These are phyloP conservation scores for Gymnorhina tibicen DNA, from an alignment of 2,113 vertebrate genomes.

Conservation along the genomic window DNA sequence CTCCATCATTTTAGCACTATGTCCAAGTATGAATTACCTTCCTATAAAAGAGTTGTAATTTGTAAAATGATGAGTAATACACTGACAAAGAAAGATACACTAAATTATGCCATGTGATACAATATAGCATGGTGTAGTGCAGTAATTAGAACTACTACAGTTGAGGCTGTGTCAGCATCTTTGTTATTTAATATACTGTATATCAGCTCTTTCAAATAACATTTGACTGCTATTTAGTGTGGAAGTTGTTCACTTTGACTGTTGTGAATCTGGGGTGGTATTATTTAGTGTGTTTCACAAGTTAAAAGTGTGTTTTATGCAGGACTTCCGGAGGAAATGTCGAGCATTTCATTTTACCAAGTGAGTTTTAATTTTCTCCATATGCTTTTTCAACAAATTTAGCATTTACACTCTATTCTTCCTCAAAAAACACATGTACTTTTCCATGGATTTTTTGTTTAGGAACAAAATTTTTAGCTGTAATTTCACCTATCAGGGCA, in stretches of 20 bases:
- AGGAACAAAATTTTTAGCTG: not conserved
- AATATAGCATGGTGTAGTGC: not conserved
- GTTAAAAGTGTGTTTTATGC: not conserved
- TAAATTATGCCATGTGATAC: slow-evolving; percentile 25
- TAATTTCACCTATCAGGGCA: fast-evolving
- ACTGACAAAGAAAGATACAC: slow-evolving; percentile 41
- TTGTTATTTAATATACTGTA: not conserved
- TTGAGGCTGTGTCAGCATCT: slow-evolving; percentile 16
- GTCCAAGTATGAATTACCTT: slow-evolving; percentile 47
- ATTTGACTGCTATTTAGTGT: not conserved
- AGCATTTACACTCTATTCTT: not conserved
- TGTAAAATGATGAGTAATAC: slow-evolving; percentile 57
- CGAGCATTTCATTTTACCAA: not conserved
- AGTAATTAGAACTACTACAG: not conserved
- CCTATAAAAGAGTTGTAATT: slow-evolving; percentile 55
- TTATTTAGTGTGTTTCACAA: not conserved
- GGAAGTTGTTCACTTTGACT: not conserved
- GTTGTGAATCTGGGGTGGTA: not conserved
- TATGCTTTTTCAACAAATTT: not conserved
- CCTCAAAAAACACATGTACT: not conserved
- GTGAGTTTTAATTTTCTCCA: not conserved
- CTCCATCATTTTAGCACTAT: slow-evolving; percentile 48
- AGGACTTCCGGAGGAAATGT: not conserved
- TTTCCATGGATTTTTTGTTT: not conserved
- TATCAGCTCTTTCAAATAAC: not conserved